These are phyloP conservation scores for Eupsittula cactorum DNA, from an alignment of 2,113 vertebrate species.

Conservation along the genomic window DNA sequence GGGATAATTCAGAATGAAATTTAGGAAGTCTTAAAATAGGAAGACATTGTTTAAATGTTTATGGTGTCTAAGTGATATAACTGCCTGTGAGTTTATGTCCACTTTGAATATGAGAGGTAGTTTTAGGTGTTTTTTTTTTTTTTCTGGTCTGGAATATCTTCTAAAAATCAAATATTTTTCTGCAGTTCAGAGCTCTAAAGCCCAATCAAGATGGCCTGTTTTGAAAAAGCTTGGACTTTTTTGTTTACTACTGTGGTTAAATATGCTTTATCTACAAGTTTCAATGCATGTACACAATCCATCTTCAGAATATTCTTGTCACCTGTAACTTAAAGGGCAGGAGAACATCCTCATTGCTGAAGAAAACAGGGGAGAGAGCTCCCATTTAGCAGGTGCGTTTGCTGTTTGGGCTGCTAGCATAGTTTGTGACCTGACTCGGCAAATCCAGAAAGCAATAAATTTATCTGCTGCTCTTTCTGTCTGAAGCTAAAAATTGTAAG, in stretches of 20 bases:
- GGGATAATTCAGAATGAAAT: not conserved
- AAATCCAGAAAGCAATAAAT: not conserved
- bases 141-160: not conserved
- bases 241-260: not conserved
- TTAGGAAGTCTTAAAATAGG: not conserved
- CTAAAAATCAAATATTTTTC: not conserved
- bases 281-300: no score
- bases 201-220: not conserved
- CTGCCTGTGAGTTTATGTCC: not conserved
- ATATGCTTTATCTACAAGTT: not conserved
- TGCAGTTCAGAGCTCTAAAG: not conserved
- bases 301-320: not conserved
- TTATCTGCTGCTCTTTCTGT: not conserved
- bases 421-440: not conserved
- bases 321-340: not conserved
- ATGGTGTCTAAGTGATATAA: not conserved
- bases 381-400: not conserved
- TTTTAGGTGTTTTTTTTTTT: not conserved
- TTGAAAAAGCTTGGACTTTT: not conserved
- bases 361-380: not conserved
- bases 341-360: not conserved
- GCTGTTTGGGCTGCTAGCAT: not conserved
- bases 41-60: not conserved
- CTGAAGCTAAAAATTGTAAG: not conserved
- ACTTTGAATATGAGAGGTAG: not conserved